Evolutionary conservation across 2,888 invertebrate species (phyloP).

Genomic region (Eristalis intricaria): DNA sequence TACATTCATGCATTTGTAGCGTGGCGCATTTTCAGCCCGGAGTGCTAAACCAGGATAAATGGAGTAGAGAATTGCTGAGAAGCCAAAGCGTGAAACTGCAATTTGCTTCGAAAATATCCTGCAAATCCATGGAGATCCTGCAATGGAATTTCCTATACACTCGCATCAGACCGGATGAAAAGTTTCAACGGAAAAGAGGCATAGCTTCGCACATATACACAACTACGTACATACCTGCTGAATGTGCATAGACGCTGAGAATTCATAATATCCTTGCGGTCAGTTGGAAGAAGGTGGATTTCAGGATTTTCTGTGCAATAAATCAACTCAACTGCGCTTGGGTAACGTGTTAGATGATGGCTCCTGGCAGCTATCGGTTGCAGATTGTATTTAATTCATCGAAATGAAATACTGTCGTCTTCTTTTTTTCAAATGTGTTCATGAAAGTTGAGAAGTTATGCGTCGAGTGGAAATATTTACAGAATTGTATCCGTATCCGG

Average conservation of each 20-base stretch:
- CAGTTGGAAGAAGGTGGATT: conserved; percentile 36
- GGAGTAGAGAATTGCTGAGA: conserved; percentile 34
- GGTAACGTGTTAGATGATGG: conserved; percentile 49
- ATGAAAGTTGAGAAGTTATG: not conserved
- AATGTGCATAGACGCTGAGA: conserved; percentile 15
- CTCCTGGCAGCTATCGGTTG: conserved; percentile 53
- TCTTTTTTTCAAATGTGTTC: not conserved
- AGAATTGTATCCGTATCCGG: not conserved
- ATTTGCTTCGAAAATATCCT: conserved; percentile 51
- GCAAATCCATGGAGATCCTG: conserved; percentile 27
- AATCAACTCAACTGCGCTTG: conserved; percentile 28
- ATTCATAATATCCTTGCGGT: conserved; percentile 48
- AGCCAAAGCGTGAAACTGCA: conserved; percentile 57
- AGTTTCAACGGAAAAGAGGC: not conserved
- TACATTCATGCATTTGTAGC: not conserved
- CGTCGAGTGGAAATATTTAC: not conserved
- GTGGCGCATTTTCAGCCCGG: not conserved
- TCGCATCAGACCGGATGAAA: not conserved
- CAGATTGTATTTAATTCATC: conserved; percentile 56
- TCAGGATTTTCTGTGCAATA: conserved; percentile 21
- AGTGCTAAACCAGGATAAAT: conserved; percentile 46
- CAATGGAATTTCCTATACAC: conserved; percentile 11
- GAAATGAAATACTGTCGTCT: conserved; percentile 29
- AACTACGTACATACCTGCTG: conserved; percentile 21
- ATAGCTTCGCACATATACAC: not conserved